Conservation (phyloP, 2,113 vertebrate genomes). For the Prolemur simus region DNA sequence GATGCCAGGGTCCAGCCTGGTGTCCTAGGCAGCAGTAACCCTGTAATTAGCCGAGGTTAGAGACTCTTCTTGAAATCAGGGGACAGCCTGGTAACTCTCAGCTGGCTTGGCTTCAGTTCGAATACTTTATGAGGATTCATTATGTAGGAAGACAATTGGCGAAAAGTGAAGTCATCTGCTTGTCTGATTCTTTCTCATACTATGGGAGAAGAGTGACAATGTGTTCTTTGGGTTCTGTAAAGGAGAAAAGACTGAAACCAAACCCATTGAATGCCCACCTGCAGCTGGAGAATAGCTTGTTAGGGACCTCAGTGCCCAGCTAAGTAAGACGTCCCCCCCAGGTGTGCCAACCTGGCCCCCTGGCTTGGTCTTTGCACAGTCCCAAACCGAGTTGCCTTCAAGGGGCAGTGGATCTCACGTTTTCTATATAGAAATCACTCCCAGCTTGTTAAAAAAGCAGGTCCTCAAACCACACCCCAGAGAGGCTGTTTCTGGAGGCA, state of each 20-base stretch:
- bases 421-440: background rate
- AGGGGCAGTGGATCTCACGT: background rate
- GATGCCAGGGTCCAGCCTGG: background rate
- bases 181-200: background rate
- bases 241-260: background rate
- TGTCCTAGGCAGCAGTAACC: background rate
- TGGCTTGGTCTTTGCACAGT: background rate
- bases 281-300: background rate
- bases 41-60: background rate
- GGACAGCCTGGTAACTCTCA: background rate
- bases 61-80: background rate
- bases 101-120: background rate
- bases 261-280: background rate
- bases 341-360: fast-evolving
- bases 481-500: fast-evolving
- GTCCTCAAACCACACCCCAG: background rate
- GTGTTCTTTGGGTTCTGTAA: background rate
- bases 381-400: background rate
- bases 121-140: background rate
- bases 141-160: background rate
- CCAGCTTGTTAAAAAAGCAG: background rate
- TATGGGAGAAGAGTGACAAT: background rate
- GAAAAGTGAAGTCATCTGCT: background rate
- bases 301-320: background rate
- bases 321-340: background rate